phyloP scores from a whole-genome alignment of 1,140 invertebrate species.

The Caerostris extrusa region DNA sequence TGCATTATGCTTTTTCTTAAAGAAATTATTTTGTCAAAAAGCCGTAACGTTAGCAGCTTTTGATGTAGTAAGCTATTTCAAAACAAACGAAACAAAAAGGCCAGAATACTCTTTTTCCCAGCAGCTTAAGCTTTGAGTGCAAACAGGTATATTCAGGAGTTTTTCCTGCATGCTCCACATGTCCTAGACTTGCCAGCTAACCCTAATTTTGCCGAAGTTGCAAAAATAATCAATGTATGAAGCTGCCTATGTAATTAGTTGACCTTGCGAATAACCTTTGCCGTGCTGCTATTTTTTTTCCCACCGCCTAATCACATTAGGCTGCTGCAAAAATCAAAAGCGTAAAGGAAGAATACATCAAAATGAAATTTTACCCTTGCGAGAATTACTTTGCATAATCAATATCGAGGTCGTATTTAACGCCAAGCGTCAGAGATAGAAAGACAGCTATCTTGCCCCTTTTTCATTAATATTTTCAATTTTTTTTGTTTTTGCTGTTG shows the following conservation, averaged over 20 bases:
- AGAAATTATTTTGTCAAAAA: too few species aligned
- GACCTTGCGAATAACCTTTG: slow-evolving; percentile 26
- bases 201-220: slow-evolving; percentile 28
- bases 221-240: slow-evolving; percentile 40
- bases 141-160: slow-evolving; percentile 6
- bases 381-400: slow-evolving; percentile 17
- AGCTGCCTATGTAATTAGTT: slow-evolving; percentile 17
- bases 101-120: neutral
- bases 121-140: slow-evolving; percentile 3
- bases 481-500: neutral
- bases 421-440: neutral
- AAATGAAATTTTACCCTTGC: neutral
- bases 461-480: too few species aligned
- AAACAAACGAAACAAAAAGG: neutral
- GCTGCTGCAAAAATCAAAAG: neutral
- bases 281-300: neutral
- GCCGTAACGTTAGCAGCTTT: too few species aligned
- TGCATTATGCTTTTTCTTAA: too few species aligned
- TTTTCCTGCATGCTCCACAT: neutral
- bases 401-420: slow-evolving; percentile 41
- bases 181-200: neutral
- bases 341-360: slow-evolving; percentile 35
- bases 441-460: neutral
- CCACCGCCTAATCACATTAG: slow-evolving; percentile 12
- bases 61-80: too few species aligned